Evolutionary conservation across 2,888 invertebrate species (phyloP), one percentile per base, ranked within the genome.

Genomic region (Pherbina coryleti): DNA sequence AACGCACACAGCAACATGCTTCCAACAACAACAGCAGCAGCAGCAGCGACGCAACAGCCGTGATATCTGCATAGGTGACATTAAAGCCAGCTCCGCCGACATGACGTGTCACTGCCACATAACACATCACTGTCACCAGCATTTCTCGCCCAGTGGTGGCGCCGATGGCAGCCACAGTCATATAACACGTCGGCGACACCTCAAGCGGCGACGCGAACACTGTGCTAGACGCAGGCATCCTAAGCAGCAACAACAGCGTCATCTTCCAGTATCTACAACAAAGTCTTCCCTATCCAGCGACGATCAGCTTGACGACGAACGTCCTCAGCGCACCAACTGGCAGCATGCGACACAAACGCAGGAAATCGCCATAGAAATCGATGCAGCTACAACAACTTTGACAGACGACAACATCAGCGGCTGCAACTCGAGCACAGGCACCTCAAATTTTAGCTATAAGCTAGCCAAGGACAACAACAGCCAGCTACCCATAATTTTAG

Each of bases 211-310:
- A 31, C 76, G 77, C 28, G 73, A 79, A 34, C 78, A 74, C 17
- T 73, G 71, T 34, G 28, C 17, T 19, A n/a, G 62, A 55, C 77
- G 67, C 37, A 75, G 49, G 17, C 57, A 31, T 31, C 51, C 49
- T 49, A 62, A 49, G 37, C 72, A 62, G 34, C 44, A 72, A 60
- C 78, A 72, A 55, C 79, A 82, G 81, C 83, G 76, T 55, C 82
- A 83, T 77, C 85, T 82, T 83, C 85, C 83, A 81, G 78, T 72
- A 9, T 78, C 80, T 75, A 69, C 77, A 78, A 84, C 81, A 75
- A 87, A 86, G 86, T 88, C 87, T 86, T 87, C 88, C 85, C 81
- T 84, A 82, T 86, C 85, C n/a, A 87, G 85, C 82, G 84, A 86
- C 64, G 84, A 87, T 78, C 84, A 82, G 7, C 75, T 67, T 17